These are phyloP conservation scores for Sternarchorhynchus goeldii DNA, from an alignment of 2,797 vertebrate genomes.

Conservation along the genomic window DNA sequence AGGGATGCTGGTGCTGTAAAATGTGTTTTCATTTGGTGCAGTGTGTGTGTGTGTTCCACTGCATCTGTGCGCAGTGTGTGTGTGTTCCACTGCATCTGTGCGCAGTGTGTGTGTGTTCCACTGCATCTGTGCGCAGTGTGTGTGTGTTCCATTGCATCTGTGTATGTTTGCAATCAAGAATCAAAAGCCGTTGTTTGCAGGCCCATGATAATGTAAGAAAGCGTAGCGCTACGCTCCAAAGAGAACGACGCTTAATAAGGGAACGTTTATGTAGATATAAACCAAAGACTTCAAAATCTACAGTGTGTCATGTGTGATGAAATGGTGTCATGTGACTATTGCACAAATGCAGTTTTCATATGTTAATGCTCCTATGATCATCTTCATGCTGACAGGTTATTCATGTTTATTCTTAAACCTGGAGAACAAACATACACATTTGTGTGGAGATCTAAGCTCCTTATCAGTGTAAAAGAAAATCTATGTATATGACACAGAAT, in stretches of 20 bases:
- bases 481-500: constrained; percentile 45
- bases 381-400: not conserved
- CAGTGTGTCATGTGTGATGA: no score
- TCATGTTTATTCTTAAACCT: no score
- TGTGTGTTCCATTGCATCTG: constrained; percentile 17
- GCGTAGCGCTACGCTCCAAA: no score
- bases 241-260: no score
- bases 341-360: not conserved
- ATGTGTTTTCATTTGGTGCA: constrained; percentile 35
- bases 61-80: constrained; percentile 25
- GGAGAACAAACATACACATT: not conserved
- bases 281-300: no score
- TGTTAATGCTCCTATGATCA: not conserved
- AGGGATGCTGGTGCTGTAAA: constrained; percentile 33
- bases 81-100: constrained; percentile 22
- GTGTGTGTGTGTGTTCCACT: constrained; percentile 23
- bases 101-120: constrained; percentile 25
- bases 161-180: constrained; percentile 28
- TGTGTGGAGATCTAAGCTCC: not conserved
- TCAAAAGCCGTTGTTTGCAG: no score
- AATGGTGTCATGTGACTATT: no score
- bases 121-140: constrained; percentile 26
- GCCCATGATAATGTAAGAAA: no score
- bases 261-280: no score
- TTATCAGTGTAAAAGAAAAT: constrained; percentile 46